Evolutionary conservation across 2,888 invertebrate species (phyloP).

Genomic region (Thelaira solivaga): DNA sequence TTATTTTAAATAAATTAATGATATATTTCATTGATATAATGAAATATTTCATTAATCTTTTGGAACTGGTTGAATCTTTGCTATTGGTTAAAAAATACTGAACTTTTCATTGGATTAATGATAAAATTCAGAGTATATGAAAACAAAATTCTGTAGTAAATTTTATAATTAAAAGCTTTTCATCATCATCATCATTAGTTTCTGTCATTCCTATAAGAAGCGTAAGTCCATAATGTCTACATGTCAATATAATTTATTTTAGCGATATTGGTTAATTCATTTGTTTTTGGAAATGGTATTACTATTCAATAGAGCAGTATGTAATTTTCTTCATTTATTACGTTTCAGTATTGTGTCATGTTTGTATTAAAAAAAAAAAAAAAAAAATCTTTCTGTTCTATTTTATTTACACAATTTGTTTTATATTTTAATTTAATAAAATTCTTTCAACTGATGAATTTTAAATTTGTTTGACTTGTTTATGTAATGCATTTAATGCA

Average conservation of each 20-base stretch:
- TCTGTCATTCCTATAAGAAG: too few species aligned
- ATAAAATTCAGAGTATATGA: too few species aligned
- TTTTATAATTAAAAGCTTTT: too few species aligned
- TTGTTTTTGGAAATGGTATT: conserved; percentile 6
- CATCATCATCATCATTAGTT: too few species aligned
- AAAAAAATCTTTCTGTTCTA: conserved; percentile 4
- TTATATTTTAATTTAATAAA: conserved; percentile 24
- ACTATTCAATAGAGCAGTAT: neutral
- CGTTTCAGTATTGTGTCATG: conserved; percentile 16
- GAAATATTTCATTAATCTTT: too few species aligned
- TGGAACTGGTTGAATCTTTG: too few species aligned
- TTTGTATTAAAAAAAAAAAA: neutral
- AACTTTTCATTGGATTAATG: too few species aligned
- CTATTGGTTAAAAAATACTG: too few species aligned
- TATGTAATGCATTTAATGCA: conserved; percentile 8
- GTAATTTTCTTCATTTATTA: neutral
- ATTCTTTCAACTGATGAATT: conserved; percentile 39
- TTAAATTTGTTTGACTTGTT: neutral
- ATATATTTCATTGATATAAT: too few species aligned
- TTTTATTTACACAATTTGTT: conserved; percentile 34
- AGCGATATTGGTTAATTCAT: neutral
- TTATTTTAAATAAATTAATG: too few species aligned
- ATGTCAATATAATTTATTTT: neutral
- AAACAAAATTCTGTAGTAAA: too few species aligned
- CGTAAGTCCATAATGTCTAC: too few species aligned